phyloP scores from a whole-genome alignment of 2,113 vertebrate genomes.

The Capricornis sumatraensis region DNA sequence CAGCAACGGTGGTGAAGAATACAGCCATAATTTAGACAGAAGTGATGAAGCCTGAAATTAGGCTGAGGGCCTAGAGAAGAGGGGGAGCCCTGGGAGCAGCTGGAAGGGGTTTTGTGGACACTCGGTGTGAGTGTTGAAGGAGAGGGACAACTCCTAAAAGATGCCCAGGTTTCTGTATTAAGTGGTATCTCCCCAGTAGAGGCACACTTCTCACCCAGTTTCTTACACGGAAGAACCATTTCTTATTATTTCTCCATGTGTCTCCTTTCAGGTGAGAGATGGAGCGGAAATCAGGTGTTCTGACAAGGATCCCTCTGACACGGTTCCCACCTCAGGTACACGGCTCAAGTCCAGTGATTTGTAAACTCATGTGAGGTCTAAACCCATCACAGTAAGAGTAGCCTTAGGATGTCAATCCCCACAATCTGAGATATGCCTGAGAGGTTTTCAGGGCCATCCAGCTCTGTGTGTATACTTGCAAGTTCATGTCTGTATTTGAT shows the following conservation, averaged over 20 bases:
- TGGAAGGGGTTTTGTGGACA: not conserved
- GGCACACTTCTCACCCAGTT: not conserved
- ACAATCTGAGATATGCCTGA: not conserved
- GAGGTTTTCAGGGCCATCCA: not conserved
- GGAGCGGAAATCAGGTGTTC: constrained; percentile 69
- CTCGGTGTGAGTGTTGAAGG: not conserved
- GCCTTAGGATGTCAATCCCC: not conserved
- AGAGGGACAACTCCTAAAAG: not conserved
- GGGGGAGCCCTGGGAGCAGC: not conserved
- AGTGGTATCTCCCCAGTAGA: not conserved
- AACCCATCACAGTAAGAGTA: not conserved
- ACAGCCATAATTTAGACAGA: not conserved
- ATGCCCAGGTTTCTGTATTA: not conserved
- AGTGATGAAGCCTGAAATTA: not conserved
- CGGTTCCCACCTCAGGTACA: constrained; percentile 79
- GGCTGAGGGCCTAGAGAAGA: not conserved
- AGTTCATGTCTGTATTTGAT: not conserved
- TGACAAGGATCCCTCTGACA: constrained; percentile 66
- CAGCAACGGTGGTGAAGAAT: rapidly evolving
- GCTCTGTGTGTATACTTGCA: not conserved
- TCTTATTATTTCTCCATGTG: not conserved
- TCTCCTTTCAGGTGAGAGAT: constrained; percentile 70
- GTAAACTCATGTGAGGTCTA: not conserved
- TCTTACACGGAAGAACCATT: not conserved
- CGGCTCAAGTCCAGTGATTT: not conserved